phyloP scores from a whole-genome alignment of 2,888 invertebrate genomes.

The Aporophyla lueneburgensis region DNA sequence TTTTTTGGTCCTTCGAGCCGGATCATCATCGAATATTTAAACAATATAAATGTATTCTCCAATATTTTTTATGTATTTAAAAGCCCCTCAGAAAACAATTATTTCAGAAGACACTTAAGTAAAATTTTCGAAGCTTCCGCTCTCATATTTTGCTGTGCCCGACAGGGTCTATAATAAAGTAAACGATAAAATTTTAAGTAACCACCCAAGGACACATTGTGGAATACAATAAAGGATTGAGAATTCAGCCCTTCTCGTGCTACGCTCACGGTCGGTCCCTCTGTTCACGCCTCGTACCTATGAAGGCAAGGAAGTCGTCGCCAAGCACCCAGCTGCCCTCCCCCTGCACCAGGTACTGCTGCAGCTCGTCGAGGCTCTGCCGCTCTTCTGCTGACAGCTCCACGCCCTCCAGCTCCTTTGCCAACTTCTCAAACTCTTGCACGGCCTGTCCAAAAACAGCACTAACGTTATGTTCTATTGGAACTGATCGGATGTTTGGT shows the following conservation, averaged over 20 bases:
- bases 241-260: neutral
- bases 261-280: neutral
- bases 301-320: constrained; percentile 95
- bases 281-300: constrained; percentile 89
- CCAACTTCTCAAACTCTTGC: constrained; percentile 94
- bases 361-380: constrained; percentile 94
- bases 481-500: no score
- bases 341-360: constrained; percentile 96
- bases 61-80: no score
- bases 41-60: no score
- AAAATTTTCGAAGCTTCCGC: neutral
- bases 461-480: neutral
- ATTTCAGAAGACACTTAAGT: neutral
- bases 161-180: neutral
- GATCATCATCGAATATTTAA: no score
- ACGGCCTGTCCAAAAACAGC: constrained; percentile 87
- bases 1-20: no score
- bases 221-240: neutral
- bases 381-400: constrained; percentile 94
- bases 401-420: constrained; percentile 92
- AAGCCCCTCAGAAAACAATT: neutral
- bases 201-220: neutral
- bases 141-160: neutral
- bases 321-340: constrained; percentile 98
- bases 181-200: neutral